Base-by-base conservation (phyloP, 2,888 invertebrate genomes). In the Athripsodes cinereus region DNA sequence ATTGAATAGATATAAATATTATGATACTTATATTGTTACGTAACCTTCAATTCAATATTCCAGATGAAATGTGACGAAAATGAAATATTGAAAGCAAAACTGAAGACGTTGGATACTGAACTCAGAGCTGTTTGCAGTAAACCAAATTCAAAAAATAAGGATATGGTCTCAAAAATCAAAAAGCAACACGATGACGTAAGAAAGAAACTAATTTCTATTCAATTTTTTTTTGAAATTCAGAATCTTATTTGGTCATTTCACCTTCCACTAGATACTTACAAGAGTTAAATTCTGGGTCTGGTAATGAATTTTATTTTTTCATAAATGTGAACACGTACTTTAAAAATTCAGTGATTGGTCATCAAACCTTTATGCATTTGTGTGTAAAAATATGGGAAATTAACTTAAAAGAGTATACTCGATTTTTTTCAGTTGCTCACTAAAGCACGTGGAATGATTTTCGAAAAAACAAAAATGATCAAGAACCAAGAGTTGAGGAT, bases 401-500 rank as follows among this genome's bases (percentile, higher is more conserved):
- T 49, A 19, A 21, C 5, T 21, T 6, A 2, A 55, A 31, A 26
- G 26, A 10, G 20, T 5, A 8, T 3, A 13, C 2, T n/a, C 13
- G 16, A 53, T 54, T 31, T 50, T n/a, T 21, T 48, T 1, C 72
- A 83, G 74, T 73, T 85, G 44, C 70, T 87, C 21, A 81, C 82
- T 22, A 84, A 84, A 69, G 87, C 87, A 0, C 84, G 85, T 65
- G 83, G 84, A 11, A 79, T 87, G 70, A 82, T 88, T 51, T 87
- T 87, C 69, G 88, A 89, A 68, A 88, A 88, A 70, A 86, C 85
- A 0, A 87, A 87, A 73, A 80, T 86, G 66, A 86, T 86, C 63
- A 85, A 86, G 68, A 88, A 88, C 69, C 88, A 90, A 68, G 90
- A 91, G 68, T 76, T 87, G 64, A 90, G 90, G 71, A 88, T 90